These are phyloP conservation scores for Yponomeuta sedellus DNA, from an alignment of 2,888 invertebrate genomes.

Conservation along the genomic window DNA sequence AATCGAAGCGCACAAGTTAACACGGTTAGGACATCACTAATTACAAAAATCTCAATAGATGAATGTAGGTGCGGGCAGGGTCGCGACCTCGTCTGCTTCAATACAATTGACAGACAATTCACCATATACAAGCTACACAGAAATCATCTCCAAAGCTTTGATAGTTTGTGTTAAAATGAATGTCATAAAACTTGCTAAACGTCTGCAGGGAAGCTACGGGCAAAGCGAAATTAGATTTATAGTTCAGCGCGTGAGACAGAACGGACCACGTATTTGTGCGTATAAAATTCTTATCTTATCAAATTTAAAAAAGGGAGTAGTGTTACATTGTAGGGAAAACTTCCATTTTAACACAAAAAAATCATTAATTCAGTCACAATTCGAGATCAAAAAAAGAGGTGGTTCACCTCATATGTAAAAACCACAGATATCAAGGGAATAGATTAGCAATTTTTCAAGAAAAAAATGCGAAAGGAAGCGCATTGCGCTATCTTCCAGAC, in stretches of 20 bases:
- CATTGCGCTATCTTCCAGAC: too few species aligned
- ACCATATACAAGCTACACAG: slow-evolving; percentile 54
- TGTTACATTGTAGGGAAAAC: not conserved
- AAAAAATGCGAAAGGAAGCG: too few species aligned
- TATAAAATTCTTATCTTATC: too few species aligned
- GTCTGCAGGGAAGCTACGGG: not conserved
- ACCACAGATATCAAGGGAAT: not conserved
- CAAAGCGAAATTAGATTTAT: slow-evolving; percentile 18
- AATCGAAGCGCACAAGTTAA: not conserved
- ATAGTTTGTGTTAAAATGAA: slow-evolving; percentile 17
- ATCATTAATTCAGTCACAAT: slow-evolving; percentile 43
- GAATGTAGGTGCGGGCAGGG: not conserved
- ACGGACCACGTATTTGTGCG: too few species aligned
- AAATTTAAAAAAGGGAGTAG: not conserved
- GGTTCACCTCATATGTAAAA: slow-evolving; percentile 18
- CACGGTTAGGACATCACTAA: not conserved
- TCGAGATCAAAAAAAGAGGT: slow-evolving; percentile 61
- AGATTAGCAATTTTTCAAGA: too few species aligned
- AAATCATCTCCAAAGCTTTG: slow-evolving; percentile 42
- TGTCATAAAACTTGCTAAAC: slow-evolving; percentile 24
- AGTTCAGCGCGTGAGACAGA: too few species aligned
- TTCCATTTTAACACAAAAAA: slow-evolving; percentile 25
- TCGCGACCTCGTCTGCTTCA: not conserved
- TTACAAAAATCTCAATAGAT: not conserved
- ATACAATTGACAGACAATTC: slow-evolving; percentile 10